A percentile compares a stretch with the other conserved stretches of the same genome.
Conservation (phyloP, 2,797 vertebrate species). For the Esox masquinongy region DNA sequence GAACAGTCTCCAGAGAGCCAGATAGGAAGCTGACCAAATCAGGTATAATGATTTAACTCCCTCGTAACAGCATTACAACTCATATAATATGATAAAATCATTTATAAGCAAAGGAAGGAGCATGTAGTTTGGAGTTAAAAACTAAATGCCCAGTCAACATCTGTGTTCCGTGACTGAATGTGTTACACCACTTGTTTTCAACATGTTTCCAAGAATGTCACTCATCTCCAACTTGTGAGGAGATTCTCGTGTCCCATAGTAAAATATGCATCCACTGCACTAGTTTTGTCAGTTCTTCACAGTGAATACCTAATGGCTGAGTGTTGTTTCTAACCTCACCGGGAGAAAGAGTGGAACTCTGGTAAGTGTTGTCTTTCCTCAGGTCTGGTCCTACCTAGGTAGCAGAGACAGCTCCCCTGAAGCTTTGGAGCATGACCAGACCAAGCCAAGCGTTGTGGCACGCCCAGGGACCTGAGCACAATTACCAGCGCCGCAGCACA, state of each 20-base stretch:
- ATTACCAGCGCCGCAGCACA: slow-evolving; percentile 31
- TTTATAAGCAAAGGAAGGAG: slow-evolving; percentile 64
- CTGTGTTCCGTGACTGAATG: slow-evolving; percentile 51
- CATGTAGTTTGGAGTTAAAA: slow-evolving; percentile 66
- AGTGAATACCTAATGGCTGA: slow-evolving; percentile 72
- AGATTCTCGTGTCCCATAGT: slow-evolving; percentile 50
- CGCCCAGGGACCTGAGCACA: slow-evolving; percentile 37
- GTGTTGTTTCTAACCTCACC: slow-evolving; percentile 54
- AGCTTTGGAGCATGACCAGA: slow-evolving; percentile 27
- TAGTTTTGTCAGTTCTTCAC: slow-evolving; percentile 68
- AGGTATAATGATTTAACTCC: slow-evolving; percentile 68
- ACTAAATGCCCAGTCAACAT: slow-evolving; percentile 60
- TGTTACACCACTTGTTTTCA: slow-evolving; percentile 52
- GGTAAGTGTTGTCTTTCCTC: slow-evolving; percentile 43
- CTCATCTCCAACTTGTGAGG: slow-evolving; percentile 29
- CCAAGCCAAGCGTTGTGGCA: slow-evolving; percentile 42
- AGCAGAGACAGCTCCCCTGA: slow-evolving; percentile 7
- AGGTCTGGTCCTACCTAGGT: neutral
- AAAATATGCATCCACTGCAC: slow-evolving; percentile 71
- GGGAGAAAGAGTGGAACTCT: slow-evolving; percentile 45
- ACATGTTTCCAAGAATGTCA: slow-evolving; percentile 40
- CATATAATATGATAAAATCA: slow-evolving; percentile 48
- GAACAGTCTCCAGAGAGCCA: slow-evolving; percentile 54
- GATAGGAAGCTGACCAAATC: slow-evolving; percentile 51
- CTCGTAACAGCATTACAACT: slow-evolving; percentile 55